Conservation (phyloP, 2,888 invertebrate genomes). For the Callimorpha dominula region DNA sequence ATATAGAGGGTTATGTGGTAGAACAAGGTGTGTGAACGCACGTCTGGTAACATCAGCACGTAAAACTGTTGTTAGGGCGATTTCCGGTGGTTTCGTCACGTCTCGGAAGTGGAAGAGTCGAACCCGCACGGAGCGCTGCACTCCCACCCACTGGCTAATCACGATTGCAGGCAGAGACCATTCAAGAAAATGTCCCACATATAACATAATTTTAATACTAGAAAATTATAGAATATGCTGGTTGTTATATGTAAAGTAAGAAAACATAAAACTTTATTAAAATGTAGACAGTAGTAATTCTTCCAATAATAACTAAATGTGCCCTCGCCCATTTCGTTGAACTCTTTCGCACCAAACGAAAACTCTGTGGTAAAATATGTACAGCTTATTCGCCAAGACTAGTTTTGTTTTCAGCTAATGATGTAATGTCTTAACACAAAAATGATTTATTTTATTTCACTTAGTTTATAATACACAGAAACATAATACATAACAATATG, state of each 20-base stretch:
- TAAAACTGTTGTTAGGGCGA: background rate
- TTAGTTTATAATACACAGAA: background rate
- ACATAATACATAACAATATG: background rate
- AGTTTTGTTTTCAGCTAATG: no score
- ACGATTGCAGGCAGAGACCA: background rate
- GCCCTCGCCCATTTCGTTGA: background rate
- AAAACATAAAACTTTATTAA: no score
- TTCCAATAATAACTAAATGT: background rate
- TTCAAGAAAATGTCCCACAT: background rate
- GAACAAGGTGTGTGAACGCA: background rate
- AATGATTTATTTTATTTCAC: no score
- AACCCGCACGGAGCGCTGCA: slow-evolving; percentile 23
- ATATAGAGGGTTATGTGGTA: background rate
- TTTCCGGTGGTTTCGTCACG: slow-evolving; percentile 23
- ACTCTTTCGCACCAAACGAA: slow-evolving; percentile 2
- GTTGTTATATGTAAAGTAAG: no score
- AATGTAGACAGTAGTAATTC: background rate
- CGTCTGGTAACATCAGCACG: slow-evolving; percentile 9
- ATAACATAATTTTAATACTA: no score
- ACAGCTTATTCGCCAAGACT: background rate
- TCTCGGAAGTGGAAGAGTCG: slow-evolving; percentile 24
- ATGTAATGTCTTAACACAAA: no score
- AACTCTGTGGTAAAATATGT: background rate
- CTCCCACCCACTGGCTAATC: background rate
- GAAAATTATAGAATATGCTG: no score